Evolutionary conservation across 1,140 invertebrate genomes (phyloP).

Genomic region (Sinonovacula constricta): DNA sequence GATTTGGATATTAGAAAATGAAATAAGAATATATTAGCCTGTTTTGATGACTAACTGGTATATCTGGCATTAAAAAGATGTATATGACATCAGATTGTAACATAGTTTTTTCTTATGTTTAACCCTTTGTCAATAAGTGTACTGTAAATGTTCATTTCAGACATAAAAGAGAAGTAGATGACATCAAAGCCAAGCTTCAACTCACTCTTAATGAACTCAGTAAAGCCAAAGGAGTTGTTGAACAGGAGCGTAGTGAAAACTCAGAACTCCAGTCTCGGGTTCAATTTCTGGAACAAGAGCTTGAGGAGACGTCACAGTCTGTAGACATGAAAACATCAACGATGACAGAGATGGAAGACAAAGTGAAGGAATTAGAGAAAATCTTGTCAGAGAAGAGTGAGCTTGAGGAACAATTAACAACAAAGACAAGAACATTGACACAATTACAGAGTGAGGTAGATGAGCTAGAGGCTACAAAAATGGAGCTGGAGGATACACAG

Average conservation of each 20-base stretch:
- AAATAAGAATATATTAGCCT: too few species aligned
- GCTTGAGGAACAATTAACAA: slow-evolving; percentile 60
- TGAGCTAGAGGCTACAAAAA: slow-evolving; percentile 52
- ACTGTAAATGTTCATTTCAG: slow-evolving; percentile 52
- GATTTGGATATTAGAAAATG: too few species aligned
- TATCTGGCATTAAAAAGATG: too few species aligned
- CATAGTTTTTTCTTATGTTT: too few species aligned
- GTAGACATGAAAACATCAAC: slow-evolving; percentile 31
- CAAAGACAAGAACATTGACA: slow-evolving; percentile 53
- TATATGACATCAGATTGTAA: too few species aligned
- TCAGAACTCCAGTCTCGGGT: slow-evolving; percentile 27
- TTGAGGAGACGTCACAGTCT: slow-evolving; percentile 24
- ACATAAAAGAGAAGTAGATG: slow-evolving; percentile 65
- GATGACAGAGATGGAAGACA: slow-evolving; percentile 59
- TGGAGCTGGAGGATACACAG: slow-evolving; percentile 45
- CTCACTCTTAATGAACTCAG: slow-evolving; percentile 68
- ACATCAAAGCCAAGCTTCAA: slow-evolving; percentile 70
- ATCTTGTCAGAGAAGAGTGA: slow-evolving; percentile 59
- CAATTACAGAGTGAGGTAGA: slow-evolving; percentile 54
- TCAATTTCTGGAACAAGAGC: slow-evolving; percentile 51
- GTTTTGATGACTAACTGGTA: too few species aligned
- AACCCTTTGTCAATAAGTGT: too few species aligned
- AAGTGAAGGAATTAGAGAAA: slow-evolving; percentile 60
- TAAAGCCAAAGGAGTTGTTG: slow-evolving; percentile 58
- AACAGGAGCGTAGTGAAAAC: slow-evolving; percentile 55